A percentile compares a stretch with the other conserved stretches of the same genome.
phyloP scores from a whole-genome alignment of 2,797 vertebrate genomes.

The Pitangus sulphuratus region DNA sequence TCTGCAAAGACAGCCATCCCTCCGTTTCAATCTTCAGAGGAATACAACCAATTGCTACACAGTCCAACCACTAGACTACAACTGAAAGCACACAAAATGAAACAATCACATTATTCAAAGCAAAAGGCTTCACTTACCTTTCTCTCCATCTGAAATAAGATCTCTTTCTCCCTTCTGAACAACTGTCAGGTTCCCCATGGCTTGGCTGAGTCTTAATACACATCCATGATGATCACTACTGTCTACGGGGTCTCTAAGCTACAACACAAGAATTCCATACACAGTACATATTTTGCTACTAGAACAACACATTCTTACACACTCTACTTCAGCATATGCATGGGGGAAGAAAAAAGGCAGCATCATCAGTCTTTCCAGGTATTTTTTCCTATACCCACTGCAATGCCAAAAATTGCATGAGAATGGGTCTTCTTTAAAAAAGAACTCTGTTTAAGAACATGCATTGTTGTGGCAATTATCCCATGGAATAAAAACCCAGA shows the following conservation, averaged over 20 bases:
- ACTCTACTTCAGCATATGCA: not conserved
- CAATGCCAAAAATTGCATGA: not conserved
- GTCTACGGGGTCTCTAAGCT: conserved; percentile 88
- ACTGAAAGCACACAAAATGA: not conserved
- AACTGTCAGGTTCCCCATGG: conserved; percentile 93
- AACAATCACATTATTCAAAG: not conserved
- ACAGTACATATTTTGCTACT: conserved; percentile 23
- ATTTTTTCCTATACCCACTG: not conserved
- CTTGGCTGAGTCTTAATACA: conserved; percentile 88
- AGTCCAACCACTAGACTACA: not conserved
- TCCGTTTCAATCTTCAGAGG: not conserved
- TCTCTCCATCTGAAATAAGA: conserved; percentile 91
- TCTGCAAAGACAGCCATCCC: not conserved
- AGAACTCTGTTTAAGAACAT: not conserved
- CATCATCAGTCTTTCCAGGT: not conserved
- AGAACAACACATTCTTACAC: not conserved
- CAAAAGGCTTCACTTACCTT: conserved; percentile 80
- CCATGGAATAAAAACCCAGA: not conserved
- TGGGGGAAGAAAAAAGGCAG: not conserved
- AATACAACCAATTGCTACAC: not conserved
- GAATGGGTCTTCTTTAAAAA: not conserved
- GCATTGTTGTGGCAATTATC: not conserved
- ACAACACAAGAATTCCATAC: conserved; percentile 39
- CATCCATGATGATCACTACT: conserved; percentile 81
- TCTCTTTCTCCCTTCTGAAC: conserved; percentile 94